Base-by-base conservation (phyloP, 2,797 vertebrate species). In the Lithobates sylvaticus region DNA sequence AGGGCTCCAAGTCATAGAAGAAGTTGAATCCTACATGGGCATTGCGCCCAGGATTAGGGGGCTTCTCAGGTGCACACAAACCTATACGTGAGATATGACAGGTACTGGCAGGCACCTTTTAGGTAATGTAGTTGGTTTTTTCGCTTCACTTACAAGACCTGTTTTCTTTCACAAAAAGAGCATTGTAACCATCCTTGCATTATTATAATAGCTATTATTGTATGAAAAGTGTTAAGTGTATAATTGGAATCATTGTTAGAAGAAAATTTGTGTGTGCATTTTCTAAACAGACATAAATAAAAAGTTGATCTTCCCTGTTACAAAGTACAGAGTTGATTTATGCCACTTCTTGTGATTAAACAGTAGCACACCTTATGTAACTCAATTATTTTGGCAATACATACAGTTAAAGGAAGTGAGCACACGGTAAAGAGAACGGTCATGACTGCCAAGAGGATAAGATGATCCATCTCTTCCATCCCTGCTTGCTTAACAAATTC, bases 371-470 rank as follows among this genome's bases (percentile, higher is more conserved):
- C 5, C 10, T 81, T 54, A 15, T 15, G 47, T 23, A 70, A 64
- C 58, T 21, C 10, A 23, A 61, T 61, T 61, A 61, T 61, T 61
- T 61, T 61, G 54, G 54, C 54, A 61, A 64, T 87, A 94, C 97
- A 98, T 93, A 99, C 98, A 90, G 97, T 95, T 47, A 99, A 90
- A 0, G 98, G 98, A 89, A 97, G 81, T 0, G 96, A 96, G 92
- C 98, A 99, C 89, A 97, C 83, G 88, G 97, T 93, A 93, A 98
- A 99, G 90, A 96, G 95, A 67, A 93, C 93, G 0, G 97, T 98
- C 97, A 97, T 99, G 92, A 99, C 92, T 73, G 95, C 95, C 88
- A 99, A 91, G 69, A 98, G 90, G 78, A 97, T 90, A 7, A 99
- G 95, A 88, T 98, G 96, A 3, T 98, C 96, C 88, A 98, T 91